Base-by-base conservation (phyloP, 2,888 invertebrate species). In the Agonum fuliginosum region DNA sequence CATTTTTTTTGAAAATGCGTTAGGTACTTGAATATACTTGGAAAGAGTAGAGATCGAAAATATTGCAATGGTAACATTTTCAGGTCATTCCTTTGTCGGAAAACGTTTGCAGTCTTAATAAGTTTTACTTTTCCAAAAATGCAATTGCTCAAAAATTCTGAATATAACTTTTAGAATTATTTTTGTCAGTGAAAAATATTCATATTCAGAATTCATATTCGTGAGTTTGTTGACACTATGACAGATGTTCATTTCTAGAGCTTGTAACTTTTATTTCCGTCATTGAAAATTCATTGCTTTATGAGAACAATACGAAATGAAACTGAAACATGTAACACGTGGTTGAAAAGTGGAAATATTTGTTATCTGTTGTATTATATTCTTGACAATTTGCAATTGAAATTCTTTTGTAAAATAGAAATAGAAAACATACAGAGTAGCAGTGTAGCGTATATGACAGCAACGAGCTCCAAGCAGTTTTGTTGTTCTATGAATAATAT, bases 181-280 rank as follows among this genome's bases (percentile, higher is more conserved):
- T 51, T 24, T 34, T 2, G 34, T 12, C 5, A 43, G 43, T 12
- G 5, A 14, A 51, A 51, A 51, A 51, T 51, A 51, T 51, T 19
- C n/a, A 51, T 51, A 51, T n/a, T n/a, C n/a, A n/a, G n/a, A 20
- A 51, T 51, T 51, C 51, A 51, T 51, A 51, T 22, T 12, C 34
- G 4, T 51, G 51, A 22, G 22, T n/a, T 10, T 3, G 51, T 10
- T 51, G 51, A 51, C 51, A 12, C 12, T 10, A 22, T 51, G 51
- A 51, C 51, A 51, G 51, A 51, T 34, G 34, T 2, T n/a, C 1
- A n/a, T 2, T 51, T 10, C 51, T 10, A 19, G 6, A 51, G 20
- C 20, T 51, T 51, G 24, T 22, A 51, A 24, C 22, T 19, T 51
- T 51, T 51, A 51, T 51, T 51, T 51, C 51, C 24, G 20, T 51